Percentiles rank a stretch among this genome's conserved stretches.
These are phyloP conservation scores for Standfussiana lucernea DNA, from an alignment of 2,888 invertebrate genomes.

Conservation along the genomic window DNA sequence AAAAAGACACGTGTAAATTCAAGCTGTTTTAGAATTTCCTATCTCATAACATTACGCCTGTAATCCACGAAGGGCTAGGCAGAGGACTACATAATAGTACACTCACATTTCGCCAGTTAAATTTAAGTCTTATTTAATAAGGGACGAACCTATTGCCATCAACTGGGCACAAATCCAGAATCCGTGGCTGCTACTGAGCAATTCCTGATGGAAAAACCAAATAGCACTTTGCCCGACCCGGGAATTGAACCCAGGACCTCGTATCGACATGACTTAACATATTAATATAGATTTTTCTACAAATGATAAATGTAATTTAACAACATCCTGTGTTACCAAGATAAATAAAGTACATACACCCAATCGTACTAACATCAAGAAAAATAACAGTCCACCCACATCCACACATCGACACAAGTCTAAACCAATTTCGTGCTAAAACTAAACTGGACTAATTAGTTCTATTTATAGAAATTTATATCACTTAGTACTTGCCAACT, in stretches of 20 bases:
- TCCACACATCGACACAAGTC: slow-evolving; percentile 2
- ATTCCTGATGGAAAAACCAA: too few species aligned
- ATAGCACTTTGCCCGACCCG: too few species aligned
- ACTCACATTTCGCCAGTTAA: too few species aligned
- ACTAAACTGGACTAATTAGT: slow-evolving; percentile 53
- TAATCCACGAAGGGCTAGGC: too few species aligned
- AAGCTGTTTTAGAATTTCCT: background rate
- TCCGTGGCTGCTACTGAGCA: too few species aligned
- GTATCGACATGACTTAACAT: background rate
- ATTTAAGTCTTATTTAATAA: too few species aligned
- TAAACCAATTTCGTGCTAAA: slow-evolving; percentile 35
- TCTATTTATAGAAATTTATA: slow-evolving; percentile 63
- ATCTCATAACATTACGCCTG: too few species aligned
- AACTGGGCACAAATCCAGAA: too few species aligned
- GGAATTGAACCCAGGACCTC: too few species aligned
- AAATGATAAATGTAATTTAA: background rate
- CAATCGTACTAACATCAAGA: background rate
- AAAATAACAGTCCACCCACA: background rate
- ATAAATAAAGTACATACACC: slow-evolving; percentile 3
- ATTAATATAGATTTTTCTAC: background rate
- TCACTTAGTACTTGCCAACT: slow-evolving; percentile 57
- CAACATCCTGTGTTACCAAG: background rate
- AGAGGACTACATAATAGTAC: too few species aligned
- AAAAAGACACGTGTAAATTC: background rate
- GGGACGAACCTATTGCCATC: too few species aligned